A percentile compares a stretch with the other conserved stretches of the same genome.
These are phyloP conservation scores for Lochmaea capreae DNA, from an alignment of 2,888 invertebrate genomes.

Conservation along the genomic window DNA sequence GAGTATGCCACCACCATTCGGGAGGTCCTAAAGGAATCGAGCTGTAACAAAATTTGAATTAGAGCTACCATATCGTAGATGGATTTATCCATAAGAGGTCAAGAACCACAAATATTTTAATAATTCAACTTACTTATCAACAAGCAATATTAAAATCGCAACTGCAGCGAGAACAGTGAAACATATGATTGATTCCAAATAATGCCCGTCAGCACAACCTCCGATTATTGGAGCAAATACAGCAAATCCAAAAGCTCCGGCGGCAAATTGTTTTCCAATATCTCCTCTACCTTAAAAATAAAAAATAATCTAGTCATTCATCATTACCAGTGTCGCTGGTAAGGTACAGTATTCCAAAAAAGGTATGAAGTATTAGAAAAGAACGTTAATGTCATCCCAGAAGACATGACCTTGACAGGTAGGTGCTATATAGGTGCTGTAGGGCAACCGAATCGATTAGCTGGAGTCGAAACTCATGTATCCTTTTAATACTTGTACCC, in stretches of 20 bases:
- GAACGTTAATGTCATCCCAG: not conserved
- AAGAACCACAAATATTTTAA: slow-evolving; percentile 3
- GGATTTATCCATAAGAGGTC: no score
- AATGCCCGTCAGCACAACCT: slow-evolving; percentile 63
- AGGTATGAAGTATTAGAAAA: not conserved
- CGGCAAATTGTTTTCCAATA: slow-evolving; percentile 81
- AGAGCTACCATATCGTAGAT: no score
- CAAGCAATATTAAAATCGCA: slow-evolving; percentile 72
- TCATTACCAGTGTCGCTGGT: no score
- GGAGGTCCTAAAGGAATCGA: slow-evolving; percentile 84
- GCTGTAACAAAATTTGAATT: slow-evolving; percentile 58
- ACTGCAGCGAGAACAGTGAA: slow-evolving; percentile 71
- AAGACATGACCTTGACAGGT: no score
- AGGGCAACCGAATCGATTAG: no score
- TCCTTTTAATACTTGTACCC: no score
- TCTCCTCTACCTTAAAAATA: slow-evolving; percentile 72
- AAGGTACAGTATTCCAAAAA: no score
- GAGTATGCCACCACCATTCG: slow-evolving; percentile 90
- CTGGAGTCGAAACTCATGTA: no score
- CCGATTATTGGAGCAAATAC: slow-evolving; percentile 74
- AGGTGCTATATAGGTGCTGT: no score
- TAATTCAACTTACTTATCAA: slow-evolving; percentile 68
- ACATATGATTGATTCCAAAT: slow-evolving; percentile 69
- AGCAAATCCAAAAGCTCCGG: slow-evolving; percentile 80
- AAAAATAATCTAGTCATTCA: no score